Evolutionary conservation across 2,797 vertebrate genomes (phyloP).

Genomic region (Mycteria americana): DNA sequence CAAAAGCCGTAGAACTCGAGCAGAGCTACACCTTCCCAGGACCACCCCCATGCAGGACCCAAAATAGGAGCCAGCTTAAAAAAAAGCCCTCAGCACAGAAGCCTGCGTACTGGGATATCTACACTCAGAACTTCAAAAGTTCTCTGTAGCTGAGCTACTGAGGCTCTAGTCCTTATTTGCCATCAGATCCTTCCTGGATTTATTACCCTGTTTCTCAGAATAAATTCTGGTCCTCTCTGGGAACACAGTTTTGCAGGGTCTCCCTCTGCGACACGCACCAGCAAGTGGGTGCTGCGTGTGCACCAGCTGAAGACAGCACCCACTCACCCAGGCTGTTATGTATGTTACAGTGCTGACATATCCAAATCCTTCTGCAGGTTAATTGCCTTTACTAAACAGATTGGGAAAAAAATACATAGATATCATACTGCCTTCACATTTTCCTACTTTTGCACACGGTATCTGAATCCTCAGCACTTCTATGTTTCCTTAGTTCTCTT

Average conservation of each 20-base stretch:
- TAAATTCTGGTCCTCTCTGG: neutral
- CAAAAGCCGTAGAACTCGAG: neutral
- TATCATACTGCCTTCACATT: rapidly evolving
- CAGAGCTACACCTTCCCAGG: neutral
- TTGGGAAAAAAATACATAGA: rapidly evolving
- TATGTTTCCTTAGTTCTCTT: neutral
- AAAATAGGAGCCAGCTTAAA: neutral
- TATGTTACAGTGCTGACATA: neutral
- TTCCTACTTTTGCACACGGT: rapidly evolving
- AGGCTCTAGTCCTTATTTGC: neutral
- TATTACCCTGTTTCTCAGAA: neutral
- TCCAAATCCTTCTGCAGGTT: neutral
- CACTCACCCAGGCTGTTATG: neutral
- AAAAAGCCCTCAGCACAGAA: neutral
- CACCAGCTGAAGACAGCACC: conserved; percentile 11
- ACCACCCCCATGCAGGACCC: neutral
- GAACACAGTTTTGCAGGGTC: neutral
- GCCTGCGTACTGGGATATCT: rapidly evolving
- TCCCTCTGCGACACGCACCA: neutral
- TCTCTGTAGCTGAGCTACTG: neutral
- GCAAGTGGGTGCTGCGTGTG: neutral
- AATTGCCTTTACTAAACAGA: neutral
- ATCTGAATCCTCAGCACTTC: neutral
- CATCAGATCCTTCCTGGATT: neutral
- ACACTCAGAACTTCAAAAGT: rapidly evolving